Percentiles rank a stretch among this genome's conserved stretches.
phyloP scores from a whole-genome alignment of 2,797 vertebrate species.

The Percopsis omiscomaycus region DNA sequence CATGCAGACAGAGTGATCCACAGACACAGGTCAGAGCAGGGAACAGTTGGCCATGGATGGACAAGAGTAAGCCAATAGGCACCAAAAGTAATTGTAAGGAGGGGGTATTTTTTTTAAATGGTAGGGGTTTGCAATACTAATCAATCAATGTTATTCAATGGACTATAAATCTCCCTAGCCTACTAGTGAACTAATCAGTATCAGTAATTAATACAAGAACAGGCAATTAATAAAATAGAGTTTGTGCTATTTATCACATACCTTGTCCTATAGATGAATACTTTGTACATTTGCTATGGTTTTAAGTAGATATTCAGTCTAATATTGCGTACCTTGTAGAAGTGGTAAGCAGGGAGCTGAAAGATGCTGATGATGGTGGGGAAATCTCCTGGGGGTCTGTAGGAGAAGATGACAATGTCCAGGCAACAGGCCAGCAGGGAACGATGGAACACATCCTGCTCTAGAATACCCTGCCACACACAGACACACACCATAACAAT shows the following conservation, averaged over 20 bases:
- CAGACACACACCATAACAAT: not conserved
- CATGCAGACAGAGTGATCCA: conserved; percentile 1
- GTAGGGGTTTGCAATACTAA: too few species aligned
- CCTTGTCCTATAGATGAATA: not conserved
- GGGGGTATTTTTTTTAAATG: too few species aligned
- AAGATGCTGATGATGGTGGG: conserved; percentile 83
- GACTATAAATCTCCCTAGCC: too few species aligned
- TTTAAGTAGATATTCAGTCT: not conserved
- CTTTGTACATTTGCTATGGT: not conserved
- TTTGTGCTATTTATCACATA: too few species aligned
- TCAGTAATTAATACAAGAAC: too few species aligned
- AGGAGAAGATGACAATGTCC: conserved; percentile 90
- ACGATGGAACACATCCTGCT: conserved; percentile 90
- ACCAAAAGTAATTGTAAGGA: too few species aligned
- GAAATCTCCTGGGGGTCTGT: conserved; percentile 89
- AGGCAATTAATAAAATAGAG: too few species aligned
- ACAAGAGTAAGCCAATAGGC: too few species aligned
- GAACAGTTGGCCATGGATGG: too few species aligned
- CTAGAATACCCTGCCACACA: conserved; percentile 82
- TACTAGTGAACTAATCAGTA: too few species aligned
- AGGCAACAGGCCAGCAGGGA: conserved; percentile 90
- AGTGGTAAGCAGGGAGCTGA: conserved; percentile 88
- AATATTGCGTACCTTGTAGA: conserved; percentile 85
- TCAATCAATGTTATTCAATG: too few species aligned
- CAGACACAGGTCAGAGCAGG: not conserved